Conservation (phyloP, 2,113 vertebrate genomes). For the Notiomystis cincta region DNA sequence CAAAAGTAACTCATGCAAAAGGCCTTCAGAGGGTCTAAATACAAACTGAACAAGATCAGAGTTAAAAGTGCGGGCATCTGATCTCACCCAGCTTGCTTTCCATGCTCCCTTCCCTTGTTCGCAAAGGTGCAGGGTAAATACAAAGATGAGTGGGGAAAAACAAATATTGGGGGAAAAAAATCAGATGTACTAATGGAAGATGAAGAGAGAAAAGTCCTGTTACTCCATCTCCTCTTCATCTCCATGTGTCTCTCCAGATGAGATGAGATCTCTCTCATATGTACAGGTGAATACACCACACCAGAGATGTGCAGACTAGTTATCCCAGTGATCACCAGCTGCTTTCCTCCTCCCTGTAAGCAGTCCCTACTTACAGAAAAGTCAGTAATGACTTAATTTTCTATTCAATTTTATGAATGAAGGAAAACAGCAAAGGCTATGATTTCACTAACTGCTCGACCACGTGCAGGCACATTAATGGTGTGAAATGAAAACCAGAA, state of each 20-base stretch:
- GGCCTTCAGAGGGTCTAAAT: conserved; percentile 25
- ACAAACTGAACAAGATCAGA: conserved; percentile 15
- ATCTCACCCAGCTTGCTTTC: neutral
- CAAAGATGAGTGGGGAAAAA: neutral
- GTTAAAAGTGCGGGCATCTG: conserved; percentile 5
- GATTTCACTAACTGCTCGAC: neutral
- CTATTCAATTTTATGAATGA: fast-evolving
- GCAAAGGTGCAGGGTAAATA: neutral
- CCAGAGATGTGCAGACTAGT: neutral
- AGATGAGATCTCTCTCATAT: fast-evolving
- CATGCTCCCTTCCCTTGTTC: neutral
- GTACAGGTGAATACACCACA: fast-evolving
- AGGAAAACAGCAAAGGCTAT: neutral
- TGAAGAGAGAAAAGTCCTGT: neutral
- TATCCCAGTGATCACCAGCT: too few relatives aligned
- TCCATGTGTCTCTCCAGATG: neutral
- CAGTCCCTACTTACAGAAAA: neutral
- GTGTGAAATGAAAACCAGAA: neutral
- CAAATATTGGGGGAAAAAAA: neutral
- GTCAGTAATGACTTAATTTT: fast-evolving
- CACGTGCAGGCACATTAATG: fast-evolving
- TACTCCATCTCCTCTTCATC: neutral
- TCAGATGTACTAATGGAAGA: neutral
- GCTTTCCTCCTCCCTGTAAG: neutral
- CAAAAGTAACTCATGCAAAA: conserved; percentile 63